Percentiles rank a stretch among this genome's conserved stretches.
Evolutionary conservation across 2,888 invertebrate species (phyloP).

Genomic region (Pandemis cinnamomeana): DNA sequence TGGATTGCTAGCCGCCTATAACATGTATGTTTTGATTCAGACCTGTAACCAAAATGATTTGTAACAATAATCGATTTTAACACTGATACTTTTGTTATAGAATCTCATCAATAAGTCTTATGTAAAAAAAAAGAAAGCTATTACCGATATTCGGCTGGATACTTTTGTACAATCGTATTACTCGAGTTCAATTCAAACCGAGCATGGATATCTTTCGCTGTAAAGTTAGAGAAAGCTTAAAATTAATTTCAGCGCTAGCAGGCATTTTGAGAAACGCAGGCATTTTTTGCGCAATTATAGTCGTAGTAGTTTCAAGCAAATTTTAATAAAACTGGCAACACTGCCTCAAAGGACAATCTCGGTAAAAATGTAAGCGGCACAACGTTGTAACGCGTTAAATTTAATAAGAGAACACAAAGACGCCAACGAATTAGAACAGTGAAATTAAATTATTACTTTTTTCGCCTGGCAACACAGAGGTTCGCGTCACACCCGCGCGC

Average conservation of each 20-base stretch:
- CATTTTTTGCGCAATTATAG: not conserved
- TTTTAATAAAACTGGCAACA: slow-evolving; percentile 12
- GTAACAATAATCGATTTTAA: too few relatives aligned
- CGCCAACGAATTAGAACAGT: slow-evolving; percentile 47
- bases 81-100: too few relatives aligned
- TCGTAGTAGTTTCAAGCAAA: not conserved
- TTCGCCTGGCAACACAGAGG: slow-evolving; percentile 42
- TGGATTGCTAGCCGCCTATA: too few relatives aligned
- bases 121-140: too few relatives aligned
- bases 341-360: slow-evolving; percentile 5
- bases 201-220: not conserved
- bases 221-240: not conserved
- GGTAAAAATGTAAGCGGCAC: slow-evolving; percentile 5
- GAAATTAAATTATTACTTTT: slow-evolving; percentile 34
- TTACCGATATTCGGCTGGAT: too few relatives aligned
- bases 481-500: slow-evolving; percentile 54
- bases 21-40: too few relatives aligned
- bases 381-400: slow-evolving; percentile 46
- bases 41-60: too few relatives aligned
- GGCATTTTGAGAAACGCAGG: not conserved
- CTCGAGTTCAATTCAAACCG: not conserved
- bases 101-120: too few relatives aligned
- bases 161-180: not conserved
- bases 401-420: slow-evolving; percentile 49
- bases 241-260: not conserved